A percentile compares a stretch with the other conserved stretches of the same genome.
Conservation (phyloP, 1,140 invertebrate genomes). For the Diuraphis noxia region DNA sequence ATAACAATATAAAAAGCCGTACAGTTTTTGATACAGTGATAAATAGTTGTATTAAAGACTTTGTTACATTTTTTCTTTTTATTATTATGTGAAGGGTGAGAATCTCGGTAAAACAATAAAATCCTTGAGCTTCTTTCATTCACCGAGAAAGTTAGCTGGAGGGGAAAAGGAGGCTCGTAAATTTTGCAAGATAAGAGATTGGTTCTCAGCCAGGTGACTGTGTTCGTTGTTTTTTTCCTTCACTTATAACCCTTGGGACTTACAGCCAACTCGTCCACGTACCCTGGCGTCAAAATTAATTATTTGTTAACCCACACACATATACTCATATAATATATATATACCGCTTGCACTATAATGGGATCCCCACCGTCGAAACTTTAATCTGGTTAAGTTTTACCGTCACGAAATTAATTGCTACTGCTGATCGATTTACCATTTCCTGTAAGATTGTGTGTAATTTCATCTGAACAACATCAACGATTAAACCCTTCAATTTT, state of each 20-base stretch:
- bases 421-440: slow-evolving; percentile 9
- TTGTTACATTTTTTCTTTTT: background rate
- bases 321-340: background rate
- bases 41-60: background rate
- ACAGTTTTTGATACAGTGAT: background rate
- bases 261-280: slow-evolving; percentile 23
- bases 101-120: slow-evolving; percentile 30
- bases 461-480: background rate
- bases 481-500: background rate
- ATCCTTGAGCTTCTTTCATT: slow-evolving; percentile 21
- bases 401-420: slow-evolving; percentile 26
- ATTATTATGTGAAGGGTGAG: background rate
- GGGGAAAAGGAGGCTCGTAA: slow-evolving; percentile 19
- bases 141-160: background rate
- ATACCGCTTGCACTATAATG: background rate
- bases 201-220: slow-evolving; percentile 40
- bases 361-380: background rate
- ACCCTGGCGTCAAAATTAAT: slow-evolving; percentile 33
- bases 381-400: slow-evolving; percentile 45
- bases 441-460: background rate
- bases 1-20: background rate
- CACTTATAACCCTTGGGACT: slow-evolving; percentile 12
- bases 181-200: slow-evolving; percentile 40
- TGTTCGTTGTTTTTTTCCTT: background rate
- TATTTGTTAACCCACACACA: slow-evolving; percentile 40